Base-by-base conservation (phyloP, 92 coral and sea anemone genomes). In the Desmophyllum pertusum region DNA sequence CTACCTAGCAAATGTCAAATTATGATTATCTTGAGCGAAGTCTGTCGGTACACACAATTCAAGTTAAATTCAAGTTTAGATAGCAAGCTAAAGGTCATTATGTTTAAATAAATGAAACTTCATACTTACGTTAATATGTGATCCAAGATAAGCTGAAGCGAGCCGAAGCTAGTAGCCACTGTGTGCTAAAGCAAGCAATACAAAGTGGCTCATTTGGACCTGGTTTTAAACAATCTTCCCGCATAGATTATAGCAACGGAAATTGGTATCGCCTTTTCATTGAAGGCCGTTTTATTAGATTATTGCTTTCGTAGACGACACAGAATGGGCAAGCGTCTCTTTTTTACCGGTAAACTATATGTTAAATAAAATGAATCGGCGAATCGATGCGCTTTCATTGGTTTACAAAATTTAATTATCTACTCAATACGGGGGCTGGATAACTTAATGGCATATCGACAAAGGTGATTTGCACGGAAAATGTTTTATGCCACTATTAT, bases 281-380 rank as follows among this genome's bases (percentile, higher is more conserved):
- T 50, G 51, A 48, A 70, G 31, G 37, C 7, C 18, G 53, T 51
- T 42, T 67, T 36, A 80, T 68, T 51, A 48, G 61, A 43, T 41
- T 68, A 48, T 80, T 68, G 84, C 63, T 31, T 70, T 36, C 1
- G 76, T 10, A 66, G 84, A 80, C 84, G 50, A 80, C 36, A 68
- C 84, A 68, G 63, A 42, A 62, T 36, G 50, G 73, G 4, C 33
- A 68, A 68, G 43, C 21, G 84, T 36, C 84, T 73, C 66, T 2
- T 62, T 55, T 50, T 25, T 25, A 69, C 38, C 51, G 76, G 43
- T 50, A 37, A 69, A 68, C 70, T 79, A 3, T n/a, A n/a, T 6
- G 23, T 21, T 43, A 15, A 27, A 51, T 31, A 66, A 66, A 66
- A 80, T 45, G 40, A 80, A 48, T 45, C 30, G 14, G 37, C 48